These are phyloP conservation scores for Mythimna pallens DNA, from an alignment of 2,888 invertebrate genomes.

Conservation along the genomic window DNA sequence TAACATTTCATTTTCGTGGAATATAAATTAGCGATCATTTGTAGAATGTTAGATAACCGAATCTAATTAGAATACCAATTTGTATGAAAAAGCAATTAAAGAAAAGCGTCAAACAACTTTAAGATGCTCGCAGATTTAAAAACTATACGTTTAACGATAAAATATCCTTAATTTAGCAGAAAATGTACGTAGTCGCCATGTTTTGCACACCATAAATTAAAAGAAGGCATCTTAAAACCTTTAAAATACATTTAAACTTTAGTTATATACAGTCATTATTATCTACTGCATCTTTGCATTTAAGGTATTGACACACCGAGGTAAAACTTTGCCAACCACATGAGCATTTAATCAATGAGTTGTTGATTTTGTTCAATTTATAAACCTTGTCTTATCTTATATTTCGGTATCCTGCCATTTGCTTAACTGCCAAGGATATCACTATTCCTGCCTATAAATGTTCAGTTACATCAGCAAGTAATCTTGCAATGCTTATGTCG, in stretches of 20 bases:
- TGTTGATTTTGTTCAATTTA: neutral
- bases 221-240: constrained; percentile 22
- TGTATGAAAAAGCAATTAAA: constrained; percentile 10
- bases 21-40: constrained; percentile 57
- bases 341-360: neutral
- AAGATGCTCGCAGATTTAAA: neutral
- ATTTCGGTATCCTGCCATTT: neutral
- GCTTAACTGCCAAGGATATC: constrained; percentile 3
- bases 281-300: constrained; percentile 17
- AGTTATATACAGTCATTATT: constrained; percentile 58
- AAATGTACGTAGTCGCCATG: neutral
- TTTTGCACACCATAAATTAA: constrained; percentile 42
- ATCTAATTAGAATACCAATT: constrained; percentile 25
- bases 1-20: constrained; percentile 62
- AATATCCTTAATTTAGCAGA: neutral
- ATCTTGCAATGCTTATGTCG: neutral
- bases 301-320: neutral
- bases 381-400: neutral
- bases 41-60: constrained; percentile 49
- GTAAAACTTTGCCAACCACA: neutral
- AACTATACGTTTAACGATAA: neutral
- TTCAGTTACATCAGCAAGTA: neutral
- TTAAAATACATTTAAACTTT: constrained; percentile 32
- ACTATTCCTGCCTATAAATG: too few relatives aligned
- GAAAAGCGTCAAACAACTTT: constrained; percentile 3